Evolutionary conservation across 1,140 invertebrate genomes (phyloP).

Genomic region (Hydropsyche tenuis): DNA sequence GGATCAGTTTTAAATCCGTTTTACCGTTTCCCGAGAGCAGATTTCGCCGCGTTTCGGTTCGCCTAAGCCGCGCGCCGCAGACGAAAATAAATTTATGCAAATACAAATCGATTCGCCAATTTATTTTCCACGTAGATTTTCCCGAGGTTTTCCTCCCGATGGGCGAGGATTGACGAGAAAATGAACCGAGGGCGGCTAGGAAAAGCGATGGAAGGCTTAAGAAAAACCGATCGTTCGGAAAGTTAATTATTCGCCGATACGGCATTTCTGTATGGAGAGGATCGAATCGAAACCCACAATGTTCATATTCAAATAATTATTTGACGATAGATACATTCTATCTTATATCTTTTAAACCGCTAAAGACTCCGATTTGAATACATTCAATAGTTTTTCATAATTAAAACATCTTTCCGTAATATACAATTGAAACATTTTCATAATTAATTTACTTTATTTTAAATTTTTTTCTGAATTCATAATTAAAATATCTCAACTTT

Average conservation of each 20-base stretch:
- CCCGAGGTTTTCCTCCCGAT: constrained; percentile 14
- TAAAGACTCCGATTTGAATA: too few species aligned
- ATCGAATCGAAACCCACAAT: too few species aligned
- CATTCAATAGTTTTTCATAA: too few species aligned
- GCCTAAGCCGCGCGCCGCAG: constrained; percentile 8
- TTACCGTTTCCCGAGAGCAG: constrained; percentile 21
- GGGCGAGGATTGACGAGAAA: constrained; percentile 38
- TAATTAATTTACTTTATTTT: too few species aligned
- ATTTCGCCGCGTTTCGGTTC: constrained; percentile 22
- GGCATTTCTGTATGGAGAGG: too few species aligned
- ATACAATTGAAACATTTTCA: too few species aligned
- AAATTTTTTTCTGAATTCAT: too few species aligned
- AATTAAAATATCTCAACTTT: too few species aligned
- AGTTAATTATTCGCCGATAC: constrained; percentile 41
- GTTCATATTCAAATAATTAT: too few species aligned
- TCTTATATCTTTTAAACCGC: too few species aligned
- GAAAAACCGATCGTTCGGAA: constrained; percentile 40
- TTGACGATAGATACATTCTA: too few species aligned
- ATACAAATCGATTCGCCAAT: constrained; percentile 41
- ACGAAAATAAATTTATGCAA: constrained; percentile 41
- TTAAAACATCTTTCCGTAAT: too few species aligned
- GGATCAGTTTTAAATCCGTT: constrained; percentile 21
- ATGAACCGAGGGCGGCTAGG: constrained; percentile 26
- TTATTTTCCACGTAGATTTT: constrained; percentile 38
- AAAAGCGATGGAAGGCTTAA: constrained; percentile 39